Evolutionary conservation across 1,140 invertebrate species (phyloP).

Genomic region (Reticulitermes speratus): DNA sequence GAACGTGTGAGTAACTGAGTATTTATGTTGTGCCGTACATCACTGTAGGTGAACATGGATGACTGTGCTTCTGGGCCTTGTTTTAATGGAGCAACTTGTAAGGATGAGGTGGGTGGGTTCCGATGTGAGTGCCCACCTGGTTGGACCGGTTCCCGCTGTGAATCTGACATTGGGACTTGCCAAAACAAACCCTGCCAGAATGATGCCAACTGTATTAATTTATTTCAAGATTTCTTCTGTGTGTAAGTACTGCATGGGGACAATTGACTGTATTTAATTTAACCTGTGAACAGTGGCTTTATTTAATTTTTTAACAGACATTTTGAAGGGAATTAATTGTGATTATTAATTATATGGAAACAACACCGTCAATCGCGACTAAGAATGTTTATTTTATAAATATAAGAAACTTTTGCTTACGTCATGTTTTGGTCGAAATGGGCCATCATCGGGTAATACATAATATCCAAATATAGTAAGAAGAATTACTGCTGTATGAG

Average conservation of each 20-base stretch:
- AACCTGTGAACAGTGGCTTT: too few species aligned
- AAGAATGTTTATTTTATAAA: too few species aligned
- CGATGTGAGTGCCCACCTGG: constrained; percentile 81
- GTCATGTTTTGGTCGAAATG: too few species aligned
- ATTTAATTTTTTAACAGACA: constrained; percentile 15
- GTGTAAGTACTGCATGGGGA: constrained; percentile 62
- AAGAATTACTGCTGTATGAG: too few species aligned
- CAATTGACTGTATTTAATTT: constrained; percentile 21
- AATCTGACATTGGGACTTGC: constrained; percentile 85
- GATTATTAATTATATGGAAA: background rate
- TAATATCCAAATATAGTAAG: too few species aligned
- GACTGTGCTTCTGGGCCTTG: constrained; percentile 88
- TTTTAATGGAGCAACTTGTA: constrained; percentile 84
- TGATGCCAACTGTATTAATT: constrained; percentile 86
- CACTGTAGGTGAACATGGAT: constrained; percentile 67
- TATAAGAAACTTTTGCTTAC: too few species aligned
- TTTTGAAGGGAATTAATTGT: background rate
- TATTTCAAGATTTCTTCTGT: constrained; percentile 96
- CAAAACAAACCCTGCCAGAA: constrained; percentile 85
- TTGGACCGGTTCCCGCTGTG: constrained; percentile 87
- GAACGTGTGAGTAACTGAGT: too few species aligned
- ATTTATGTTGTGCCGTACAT: background rate
- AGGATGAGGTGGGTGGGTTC: constrained; percentile 81
- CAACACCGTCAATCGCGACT: too few species aligned
- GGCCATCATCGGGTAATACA: too few species aligned